A percentile compares a stretch with the other conserved stretches of the same genome.
phyloP scores from a whole-genome alignment of 1,140 invertebrate genomes.

The Platyscapa corneri region DNA sequence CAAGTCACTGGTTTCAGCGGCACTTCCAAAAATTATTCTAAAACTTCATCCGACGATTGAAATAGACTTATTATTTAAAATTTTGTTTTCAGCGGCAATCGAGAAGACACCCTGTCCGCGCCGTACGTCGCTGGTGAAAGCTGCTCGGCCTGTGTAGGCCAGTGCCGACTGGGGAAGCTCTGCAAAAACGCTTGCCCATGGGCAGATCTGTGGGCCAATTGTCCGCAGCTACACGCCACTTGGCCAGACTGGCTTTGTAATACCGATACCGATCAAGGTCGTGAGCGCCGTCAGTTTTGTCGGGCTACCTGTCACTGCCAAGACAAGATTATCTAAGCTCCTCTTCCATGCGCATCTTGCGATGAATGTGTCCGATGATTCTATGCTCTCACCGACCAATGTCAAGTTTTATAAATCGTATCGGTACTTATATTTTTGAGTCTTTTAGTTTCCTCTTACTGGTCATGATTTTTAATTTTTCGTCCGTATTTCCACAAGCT shows the following conservation, averaged over 20 bases:
- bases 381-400: too few relatives aligned
- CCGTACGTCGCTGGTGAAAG: constrained; percentile 81
- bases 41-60: too few relatives aligned
- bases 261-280: constrained; percentile 75
- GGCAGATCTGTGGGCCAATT: constrained; percentile 84
- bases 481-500: too few relatives aligned
- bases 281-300: constrained; percentile 77
- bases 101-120: constrained; percentile 75
- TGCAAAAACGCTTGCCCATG: constrained; percentile 84
- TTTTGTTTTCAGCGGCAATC: constrained; percentile 80
- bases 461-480: too few relatives aligned
- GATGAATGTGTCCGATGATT: neutral
- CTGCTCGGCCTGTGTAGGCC: constrained; percentile 79
- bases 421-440: too few relatives aligned
- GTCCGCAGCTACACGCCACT: constrained; percentile 77
- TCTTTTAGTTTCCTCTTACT: too few relatives aligned
- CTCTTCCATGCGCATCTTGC: too few relatives aligned
- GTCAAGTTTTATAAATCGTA: too few relatives aligned
- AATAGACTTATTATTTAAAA: too few relatives aligned
- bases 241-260: constrained; percentile 80
- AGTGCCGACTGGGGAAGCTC: constrained; percentile 79
- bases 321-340: constrained; percentile 68
- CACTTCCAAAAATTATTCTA: too few relatives aligned
- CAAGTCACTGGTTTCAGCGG: too few relatives aligned
- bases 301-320: constrained; percentile 83